Base-by-base conservation (phyloP, 2,113 vertebrate species). In the Aspiorhynchus laticeps region DNA sequence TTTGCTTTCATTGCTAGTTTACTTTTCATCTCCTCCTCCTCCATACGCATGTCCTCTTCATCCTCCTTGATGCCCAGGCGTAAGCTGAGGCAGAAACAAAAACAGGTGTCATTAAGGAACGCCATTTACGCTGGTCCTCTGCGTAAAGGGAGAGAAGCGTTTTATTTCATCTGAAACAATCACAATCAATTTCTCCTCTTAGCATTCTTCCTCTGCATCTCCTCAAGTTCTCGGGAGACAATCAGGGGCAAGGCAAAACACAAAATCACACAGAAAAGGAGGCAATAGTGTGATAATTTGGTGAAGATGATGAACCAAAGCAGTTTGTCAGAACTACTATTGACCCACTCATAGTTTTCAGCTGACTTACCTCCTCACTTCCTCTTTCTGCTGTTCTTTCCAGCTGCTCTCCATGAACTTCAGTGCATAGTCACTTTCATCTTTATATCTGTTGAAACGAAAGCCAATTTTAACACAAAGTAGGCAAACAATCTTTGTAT, bases 371-470 rank as follows among this genome's bases (percentile, higher is more conserved):
- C 98, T 99, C 89, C 96, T 96, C 26, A 97, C 97, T 92, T 99
- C 98, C 90, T 99, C 98, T 83, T 99, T 99, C 91, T 99, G 98
- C 89, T 98, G 92, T 69, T 99, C 98, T 93, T 91, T 97, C 97
- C 97, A 99, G 89, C 95, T 98, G 95, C 97, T 99, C 92, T 99
- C 98, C 98, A 99, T 99, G 56, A 97, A 99, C 90, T 95, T 96
- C 91, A 99, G 95, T 91, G 98, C 98, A 94, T 98, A 99, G 90
- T 99, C 98, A 85, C 98, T 99, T 92, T 99, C 98, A 80, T 99
- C 97, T 94, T 94, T 98, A 92, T 99, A 99, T 88, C 98, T 99
- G 91, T 31, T 78, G 7, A 33, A 53, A 78, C 7, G 2, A 53
- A 78, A 19, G 46, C 15, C 59, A n/a, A 2, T 5, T 7, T 36